phyloP scores from a whole-genome alignment of 2,888 invertebrate species.

The Aelia acuminata region DNA sequence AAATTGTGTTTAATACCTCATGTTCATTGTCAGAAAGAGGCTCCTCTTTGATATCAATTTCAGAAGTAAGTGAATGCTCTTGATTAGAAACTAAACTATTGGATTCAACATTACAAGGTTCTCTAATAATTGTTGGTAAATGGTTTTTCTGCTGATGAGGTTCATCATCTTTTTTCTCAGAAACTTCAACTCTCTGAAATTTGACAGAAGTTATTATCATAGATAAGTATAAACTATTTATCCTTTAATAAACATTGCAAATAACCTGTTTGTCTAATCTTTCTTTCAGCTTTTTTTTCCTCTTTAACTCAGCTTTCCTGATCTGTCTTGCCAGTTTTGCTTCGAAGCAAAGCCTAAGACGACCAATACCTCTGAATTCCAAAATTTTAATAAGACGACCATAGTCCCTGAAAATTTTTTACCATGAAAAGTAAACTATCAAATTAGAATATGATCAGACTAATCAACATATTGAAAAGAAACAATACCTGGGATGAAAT shows the following conservation, averaged over 20 bases:
- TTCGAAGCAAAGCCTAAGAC: conserved; percentile 63
- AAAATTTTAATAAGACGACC: conserved; percentile 62
- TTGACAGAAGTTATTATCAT: neutral
- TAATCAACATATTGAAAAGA: neutral
- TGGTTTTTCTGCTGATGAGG: neutral
- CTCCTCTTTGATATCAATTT: conserved; percentile 66
- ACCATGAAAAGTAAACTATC: neutral
- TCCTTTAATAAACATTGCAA: neutral
- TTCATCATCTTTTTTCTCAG: neutral
- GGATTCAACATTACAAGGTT: neutral
- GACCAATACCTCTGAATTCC: conserved; percentile 63
- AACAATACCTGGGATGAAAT: conserved; percentile 62
- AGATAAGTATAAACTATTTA: neutral
- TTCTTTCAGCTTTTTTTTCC: neutral
- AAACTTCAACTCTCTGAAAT: conserved; percentile 4
- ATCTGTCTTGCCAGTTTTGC: conserved; percentile 61
- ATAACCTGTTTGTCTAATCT: neutral
- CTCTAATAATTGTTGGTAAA: neutral
- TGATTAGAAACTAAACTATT: neutral
- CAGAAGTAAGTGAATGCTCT: conserved; percentile 62
- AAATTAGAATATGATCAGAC: neutral
- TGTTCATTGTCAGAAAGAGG: conserved; percentile 63
- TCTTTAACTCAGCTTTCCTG: conserved; percentile 25
- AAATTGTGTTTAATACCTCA: conserved; percentile 27
- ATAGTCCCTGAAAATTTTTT: conserved; percentile 57